Percentiles rank a stretch among this genome's conserved stretches.
These are phyloP conservation scores for Pachyramphus minor DNA, from an alignment of 2,113 vertebrate genomes.

Conservation along the genomic window DNA sequence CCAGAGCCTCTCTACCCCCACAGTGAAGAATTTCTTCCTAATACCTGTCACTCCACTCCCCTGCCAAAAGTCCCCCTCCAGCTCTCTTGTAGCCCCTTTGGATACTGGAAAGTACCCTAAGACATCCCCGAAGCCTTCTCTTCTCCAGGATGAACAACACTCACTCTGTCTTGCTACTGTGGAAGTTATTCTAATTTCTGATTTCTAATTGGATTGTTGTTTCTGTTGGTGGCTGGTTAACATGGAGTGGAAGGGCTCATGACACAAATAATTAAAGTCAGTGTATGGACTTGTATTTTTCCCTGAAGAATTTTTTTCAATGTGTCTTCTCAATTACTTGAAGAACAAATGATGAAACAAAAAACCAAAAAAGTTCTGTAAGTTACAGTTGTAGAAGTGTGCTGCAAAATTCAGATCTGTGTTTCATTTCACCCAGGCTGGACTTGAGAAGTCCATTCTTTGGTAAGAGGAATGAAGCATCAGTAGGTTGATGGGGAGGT, in stretches of 20 bases:
- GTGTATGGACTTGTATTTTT: neutral
- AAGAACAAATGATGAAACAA: neutral
- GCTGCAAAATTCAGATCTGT: neutral
- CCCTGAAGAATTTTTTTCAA: neutral
- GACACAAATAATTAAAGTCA: neutral
- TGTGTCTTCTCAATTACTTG: neutral
- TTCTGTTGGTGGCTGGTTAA: neutral
- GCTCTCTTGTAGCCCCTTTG: neutral
- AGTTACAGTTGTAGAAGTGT: neutral
- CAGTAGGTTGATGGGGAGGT: neutral
- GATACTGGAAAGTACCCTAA: neutral
- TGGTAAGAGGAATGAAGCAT: neutral
- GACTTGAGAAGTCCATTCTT: neutral
- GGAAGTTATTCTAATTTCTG: neutral
- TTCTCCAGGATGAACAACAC: neutral
- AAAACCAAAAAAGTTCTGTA: neutral
- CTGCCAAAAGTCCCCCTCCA: neutral
- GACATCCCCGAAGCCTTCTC: neutral
- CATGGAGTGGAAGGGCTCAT: neutral
- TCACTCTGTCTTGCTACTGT: neutral
- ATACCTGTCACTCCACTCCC: neutral
- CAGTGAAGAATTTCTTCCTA: neutral
- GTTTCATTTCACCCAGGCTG: neutral
- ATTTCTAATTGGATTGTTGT: neutral
- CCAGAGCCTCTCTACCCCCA: neutral